A percentile compares a stretch with the other conserved stretches of the same genome.
phyloP scores from a whole-genome alignment of 2,797 vertebrate species.

The Galago senegalensis region DNA sequence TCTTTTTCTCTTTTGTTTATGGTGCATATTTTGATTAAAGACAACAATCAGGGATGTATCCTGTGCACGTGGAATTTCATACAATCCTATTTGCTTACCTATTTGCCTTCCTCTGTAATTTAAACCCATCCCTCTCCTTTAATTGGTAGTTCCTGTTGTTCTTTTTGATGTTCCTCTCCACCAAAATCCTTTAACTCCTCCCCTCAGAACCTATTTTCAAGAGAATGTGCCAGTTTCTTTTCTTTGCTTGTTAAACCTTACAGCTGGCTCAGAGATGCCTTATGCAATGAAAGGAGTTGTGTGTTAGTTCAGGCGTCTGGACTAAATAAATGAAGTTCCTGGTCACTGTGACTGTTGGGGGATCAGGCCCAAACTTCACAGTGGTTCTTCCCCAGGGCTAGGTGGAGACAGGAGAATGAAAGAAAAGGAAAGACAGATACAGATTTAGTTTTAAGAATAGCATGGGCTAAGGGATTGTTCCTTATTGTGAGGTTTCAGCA shows the following conservation, averaged over 20 bases:
- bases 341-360: background rate
- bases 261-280: background rate
- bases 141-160: background rate
- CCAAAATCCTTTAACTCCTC: background rate
- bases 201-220: background rate
- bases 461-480: too few relatives aligned
- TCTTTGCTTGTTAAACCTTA: background rate
- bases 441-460: too few relatives aligned
- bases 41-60: background rate
- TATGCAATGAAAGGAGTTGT: background rate
- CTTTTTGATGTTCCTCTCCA: background rate
- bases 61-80: background rate
- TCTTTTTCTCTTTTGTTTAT: background rate
- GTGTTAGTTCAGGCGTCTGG: background rate
- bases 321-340: background rate
- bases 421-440: too few relatives aligned
- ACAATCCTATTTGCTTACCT: background rate
- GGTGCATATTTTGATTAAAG: background rate
- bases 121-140: background rate
- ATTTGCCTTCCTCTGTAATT: background rate
- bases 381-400: too few relatives aligned
- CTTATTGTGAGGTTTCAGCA: too few relatives aligned
- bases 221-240: background rate
- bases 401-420: too few relatives aligned
- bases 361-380: too few relatives aligned